These are phyloP conservation scores for Spheniscus mendiculus DNA, from an alignment of 2,113 vertebrate genomes.

Conservation along the genomic window DNA sequence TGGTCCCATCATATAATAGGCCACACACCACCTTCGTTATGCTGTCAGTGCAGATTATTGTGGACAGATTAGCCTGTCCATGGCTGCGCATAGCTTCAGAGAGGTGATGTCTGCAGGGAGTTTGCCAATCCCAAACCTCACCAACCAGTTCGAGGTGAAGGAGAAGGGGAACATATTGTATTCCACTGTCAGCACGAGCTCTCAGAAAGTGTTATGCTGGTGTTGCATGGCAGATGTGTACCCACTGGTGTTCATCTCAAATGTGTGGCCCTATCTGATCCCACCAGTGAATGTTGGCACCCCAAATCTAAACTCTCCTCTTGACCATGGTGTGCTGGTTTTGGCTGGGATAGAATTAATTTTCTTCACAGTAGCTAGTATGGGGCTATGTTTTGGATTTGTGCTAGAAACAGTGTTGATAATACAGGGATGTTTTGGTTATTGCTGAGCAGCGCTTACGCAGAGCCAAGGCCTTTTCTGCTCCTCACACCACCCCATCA, in stretches of 20 bases:
- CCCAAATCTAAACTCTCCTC: not conserved
- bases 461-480: no score
- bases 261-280: not conserved
- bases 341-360: no score
- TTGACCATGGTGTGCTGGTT: not conserved
- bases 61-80: not conserved
- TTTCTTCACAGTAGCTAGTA: no score
- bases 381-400: no score
- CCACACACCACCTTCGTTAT: fast-evolving
- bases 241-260: not conserved
- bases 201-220: not conserved
- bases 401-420: no score
- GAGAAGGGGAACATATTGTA: not conserved
- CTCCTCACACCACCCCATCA: no score
- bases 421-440: no score
- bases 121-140: not conserved
- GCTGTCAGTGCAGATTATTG: not conserved
- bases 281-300: not conserved
- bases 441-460: no score
- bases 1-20: no score
- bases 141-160: not conserved
- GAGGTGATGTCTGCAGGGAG: not conserved
- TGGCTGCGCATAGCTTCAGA: not conserved
- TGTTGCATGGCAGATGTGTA: not conserved
- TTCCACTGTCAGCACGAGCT: not conserved